A percentile compares a stretch with the other conserved stretches of the same genome.
These are phyloP conservation scores for Drosophila setosimentum DNA, from an alignment of 2,888 invertebrate genomes.

Conservation along the genomic window DNA sequence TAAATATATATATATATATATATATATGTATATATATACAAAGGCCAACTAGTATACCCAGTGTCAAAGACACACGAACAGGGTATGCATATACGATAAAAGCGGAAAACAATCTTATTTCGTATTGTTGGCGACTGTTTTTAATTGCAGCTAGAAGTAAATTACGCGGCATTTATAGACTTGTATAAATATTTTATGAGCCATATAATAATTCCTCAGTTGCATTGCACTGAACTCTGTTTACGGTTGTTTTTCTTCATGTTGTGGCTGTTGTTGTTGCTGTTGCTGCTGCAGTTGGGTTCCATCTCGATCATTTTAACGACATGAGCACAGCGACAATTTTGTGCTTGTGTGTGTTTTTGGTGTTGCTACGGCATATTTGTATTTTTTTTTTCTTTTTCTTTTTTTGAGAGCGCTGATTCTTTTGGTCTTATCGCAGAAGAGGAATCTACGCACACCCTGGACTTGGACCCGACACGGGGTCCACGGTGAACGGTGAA, in stretches of 20 bases:
- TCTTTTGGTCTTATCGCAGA: constrained; percentile 49
- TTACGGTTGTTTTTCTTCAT: constrained; percentile 19
- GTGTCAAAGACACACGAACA: neutral
- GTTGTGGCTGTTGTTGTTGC: constrained; percentile 22
- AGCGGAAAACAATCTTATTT: constrained; percentile 57
- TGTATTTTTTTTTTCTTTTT: constrained; percentile 19
- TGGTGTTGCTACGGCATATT: constrained; percentile 44
- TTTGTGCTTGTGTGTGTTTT: constrained; percentile 26
- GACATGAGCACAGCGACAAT: constrained; percentile 53
- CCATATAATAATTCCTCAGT: constrained; percentile 71
- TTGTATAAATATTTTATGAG: constrained; percentile 77
- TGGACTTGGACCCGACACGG: constrained; percentile 51
- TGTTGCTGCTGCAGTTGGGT: constrained; percentile 46
- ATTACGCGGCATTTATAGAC: constrained; percentile 78
- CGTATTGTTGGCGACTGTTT: constrained; percentile 44
- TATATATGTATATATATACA: no score
- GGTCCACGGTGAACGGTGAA: constrained; percentile 7
- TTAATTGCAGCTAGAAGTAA: constrained; percentile 68
- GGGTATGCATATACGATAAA: constrained; percentile 23
- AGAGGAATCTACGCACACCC: constrained; percentile 66
- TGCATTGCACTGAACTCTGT: constrained; percentile 27
- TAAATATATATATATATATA: neutral
- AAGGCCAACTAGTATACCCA: constrained; percentile 10
- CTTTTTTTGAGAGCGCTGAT: constrained; percentile 47
- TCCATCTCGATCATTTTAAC: constrained; percentile 54